Base-by-base conservation (phyloP, 2,113 vertebrate species). In the Phainopepla nitens region DNA sequence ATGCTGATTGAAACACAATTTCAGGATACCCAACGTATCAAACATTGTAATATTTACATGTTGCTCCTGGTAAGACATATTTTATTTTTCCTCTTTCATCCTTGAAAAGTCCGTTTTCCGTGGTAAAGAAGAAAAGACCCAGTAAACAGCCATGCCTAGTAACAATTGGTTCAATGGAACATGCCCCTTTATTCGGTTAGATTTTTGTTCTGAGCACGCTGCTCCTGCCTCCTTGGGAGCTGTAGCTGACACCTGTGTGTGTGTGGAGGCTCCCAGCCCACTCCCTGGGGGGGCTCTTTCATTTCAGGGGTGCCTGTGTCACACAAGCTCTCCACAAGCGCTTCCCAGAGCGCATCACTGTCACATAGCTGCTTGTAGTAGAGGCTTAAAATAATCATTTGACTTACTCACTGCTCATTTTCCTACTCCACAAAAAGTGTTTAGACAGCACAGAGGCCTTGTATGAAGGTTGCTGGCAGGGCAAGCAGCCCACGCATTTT, bases 241-340 rank as follows among this genome's bases (percentile, higher is more conserved):
- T 98, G 98, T 28, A 98, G 98, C 86, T 98, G 98, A 39, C 98
- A 91, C 87, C 98, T 98, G 94, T 98, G 94, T 97, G 98, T 70
- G 96, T 96, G 94, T 33, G 62, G 97, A 99, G 51, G 88, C 57
- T 97, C 98, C 98, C 98, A 99, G 82, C 98, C 97, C 36, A 95
- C 71, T 21, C 95, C 93, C 36, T 80, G 36, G 4, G 97, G 98
- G 73, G 98, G 70, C 56, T 89, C 83, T 87, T 96, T 96, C 97
- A 97, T 97, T 83, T 98, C 98, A 9, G 94, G 80, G 10, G 97
- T 97, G 90, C 98, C 69, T 31, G 79, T 94, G 71, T 96, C 97
- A 84, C 93, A 93, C 29, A 96, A 39, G 1, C 81, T 90, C 42
- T 92, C 81, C 56, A 98, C 98, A 13, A 85, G 97, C 77, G 96